Percentiles rank a stretch among this genome's conserved stretches.
phyloP scores from a whole-genome alignment of 2,888 invertebrate species.

The Philaethria dido region DNA sequence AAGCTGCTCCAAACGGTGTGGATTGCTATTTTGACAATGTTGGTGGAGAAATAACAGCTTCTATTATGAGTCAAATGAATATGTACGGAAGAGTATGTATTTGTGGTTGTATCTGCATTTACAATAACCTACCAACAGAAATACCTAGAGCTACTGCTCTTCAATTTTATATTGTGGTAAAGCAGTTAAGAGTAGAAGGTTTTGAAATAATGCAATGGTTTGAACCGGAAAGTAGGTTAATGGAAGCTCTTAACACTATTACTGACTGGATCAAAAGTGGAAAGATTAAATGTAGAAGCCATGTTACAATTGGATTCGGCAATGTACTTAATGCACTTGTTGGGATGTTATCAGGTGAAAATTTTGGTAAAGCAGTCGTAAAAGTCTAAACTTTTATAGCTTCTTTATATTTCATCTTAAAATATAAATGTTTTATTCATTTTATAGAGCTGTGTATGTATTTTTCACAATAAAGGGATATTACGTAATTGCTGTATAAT shows the following conservation, averaged over 20 bases:
- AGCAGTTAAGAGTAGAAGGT: conserved; percentile 71
- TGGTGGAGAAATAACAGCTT: conserved; percentile 84
- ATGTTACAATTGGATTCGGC: conserved; percentile 87
- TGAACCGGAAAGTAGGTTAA: background rate
- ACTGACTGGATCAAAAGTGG: conserved; percentile 58
- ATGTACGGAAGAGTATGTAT: conserved; percentile 53
- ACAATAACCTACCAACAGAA: conserved; percentile 57
- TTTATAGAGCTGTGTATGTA: background rate
- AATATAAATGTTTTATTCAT: background rate
- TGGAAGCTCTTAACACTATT: conserved; percentile 2
- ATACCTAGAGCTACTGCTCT: conserved; percentile 68
- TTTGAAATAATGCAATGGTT: conserved; percentile 7
- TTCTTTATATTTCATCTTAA: background rate
- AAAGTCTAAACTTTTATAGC: conserved; percentile 66
- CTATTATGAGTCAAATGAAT: conserved; percentile 84
- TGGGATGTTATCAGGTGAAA: conserved; percentile 85
- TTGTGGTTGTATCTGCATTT: conserved; percentile 66
- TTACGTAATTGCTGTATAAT: too few species aligned
- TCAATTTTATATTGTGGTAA: conserved; percentile 81
- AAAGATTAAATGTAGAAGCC: conserved; percentile 86
- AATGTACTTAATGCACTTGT: conserved; percentile 87
- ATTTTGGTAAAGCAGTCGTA: conserved; percentile 87
- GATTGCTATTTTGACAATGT: conserved; percentile 91
- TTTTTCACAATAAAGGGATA: background rate
- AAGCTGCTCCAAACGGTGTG: conserved; percentile 86